Percentiles rank a stretch among this genome's conserved stretches.
Evolutionary conservation across 2,113 vertebrate species (phyloP).

Genomic region (Coracopsis vasa): DNA sequence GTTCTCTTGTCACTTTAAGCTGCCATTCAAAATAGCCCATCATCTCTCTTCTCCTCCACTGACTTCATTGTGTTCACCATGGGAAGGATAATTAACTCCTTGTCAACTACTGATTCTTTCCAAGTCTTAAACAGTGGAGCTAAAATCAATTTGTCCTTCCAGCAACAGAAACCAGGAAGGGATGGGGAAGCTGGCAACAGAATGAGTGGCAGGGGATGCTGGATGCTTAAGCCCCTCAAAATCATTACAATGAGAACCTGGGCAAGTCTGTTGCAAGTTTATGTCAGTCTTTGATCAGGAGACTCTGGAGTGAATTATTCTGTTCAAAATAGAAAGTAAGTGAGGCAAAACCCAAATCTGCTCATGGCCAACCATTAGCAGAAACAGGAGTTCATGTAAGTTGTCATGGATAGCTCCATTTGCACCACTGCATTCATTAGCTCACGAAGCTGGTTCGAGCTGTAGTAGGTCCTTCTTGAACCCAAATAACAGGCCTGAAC

Average conservation of each 20-base stretch:
- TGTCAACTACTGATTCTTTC: background rate
- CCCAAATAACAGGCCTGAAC: background rate
- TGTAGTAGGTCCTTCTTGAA: background rate
- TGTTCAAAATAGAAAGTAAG: background rate
- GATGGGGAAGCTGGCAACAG: background rate
- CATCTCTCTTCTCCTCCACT: background rate
- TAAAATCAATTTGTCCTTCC: conserved; percentile 28
- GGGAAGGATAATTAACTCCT: conserved; percentile 34
- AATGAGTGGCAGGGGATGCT: background rate
- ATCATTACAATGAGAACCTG: background rate
- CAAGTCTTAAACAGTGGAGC: background rate
- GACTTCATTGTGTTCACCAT: background rate
- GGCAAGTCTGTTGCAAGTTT: background rate
- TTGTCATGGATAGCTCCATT: background rate
- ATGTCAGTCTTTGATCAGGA: background rate
- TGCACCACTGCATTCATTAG: background rate
- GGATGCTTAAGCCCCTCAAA: background rate
- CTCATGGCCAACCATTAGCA: fast-evolving
- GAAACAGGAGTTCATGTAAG: background rate
- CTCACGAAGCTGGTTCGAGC: background rate
- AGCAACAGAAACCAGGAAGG: background rate
- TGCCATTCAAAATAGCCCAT: background rate
- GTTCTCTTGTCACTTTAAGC: background rate
- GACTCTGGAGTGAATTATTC: background rate
- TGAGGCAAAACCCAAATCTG: background rate